These are phyloP conservation scores for Gerris lacustris DNA, from an alignment of 2,888 invertebrate species.

Conservation along the genomic window DNA sequence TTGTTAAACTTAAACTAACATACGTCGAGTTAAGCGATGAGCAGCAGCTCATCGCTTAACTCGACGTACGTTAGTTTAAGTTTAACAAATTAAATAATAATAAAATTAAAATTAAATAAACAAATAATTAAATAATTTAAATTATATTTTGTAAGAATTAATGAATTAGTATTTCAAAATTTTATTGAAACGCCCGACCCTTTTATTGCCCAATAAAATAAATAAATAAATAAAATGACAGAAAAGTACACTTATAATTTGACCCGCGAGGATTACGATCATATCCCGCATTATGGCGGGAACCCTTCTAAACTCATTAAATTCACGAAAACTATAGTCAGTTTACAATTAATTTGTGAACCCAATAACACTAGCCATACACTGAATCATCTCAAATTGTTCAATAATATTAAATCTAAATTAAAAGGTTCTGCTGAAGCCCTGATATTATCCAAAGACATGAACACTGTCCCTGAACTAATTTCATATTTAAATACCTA, in stretches of 20 bases:
- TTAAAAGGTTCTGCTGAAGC: conserved; percentile 5
- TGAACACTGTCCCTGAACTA: conserved; percentile 1
- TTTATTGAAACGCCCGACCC: too few relatives aligned
- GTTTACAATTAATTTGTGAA: neutral
- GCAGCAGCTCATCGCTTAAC: too few relatives aligned
- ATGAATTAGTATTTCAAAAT: too few relatives aligned
- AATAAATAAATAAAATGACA: conserved; percentile 30
- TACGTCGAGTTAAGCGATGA: too few relatives aligned
- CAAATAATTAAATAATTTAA: too few relatives aligned
- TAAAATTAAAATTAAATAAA: too few relatives aligned
- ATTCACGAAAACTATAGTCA: conserved; percentile 6
- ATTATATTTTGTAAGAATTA: too few relatives aligned
- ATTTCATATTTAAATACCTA: neutral
- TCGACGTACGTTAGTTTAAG: too few relatives aligned
- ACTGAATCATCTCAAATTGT: conserved; percentile 3
- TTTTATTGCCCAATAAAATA: conserved; percentile 29
- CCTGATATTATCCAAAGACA: conserved; percentile 9
- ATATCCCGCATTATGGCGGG: conserved; percentile 9
- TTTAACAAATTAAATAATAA: too few relatives aligned
- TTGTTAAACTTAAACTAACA: too few relatives aligned
- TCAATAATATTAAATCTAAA: neutral
- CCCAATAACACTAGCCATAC: conserved; percentile 1
- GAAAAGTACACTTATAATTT: conserved; percentile 30
- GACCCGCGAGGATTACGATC: conserved; percentile 22
- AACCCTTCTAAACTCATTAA: conserved; percentile 11